A percentile compares a stretch with the other conserved stretches of the same genome.
phyloP scores from a whole-genome alignment of 2,888 invertebrate species.

The Mythimna lalbum region DNA sequence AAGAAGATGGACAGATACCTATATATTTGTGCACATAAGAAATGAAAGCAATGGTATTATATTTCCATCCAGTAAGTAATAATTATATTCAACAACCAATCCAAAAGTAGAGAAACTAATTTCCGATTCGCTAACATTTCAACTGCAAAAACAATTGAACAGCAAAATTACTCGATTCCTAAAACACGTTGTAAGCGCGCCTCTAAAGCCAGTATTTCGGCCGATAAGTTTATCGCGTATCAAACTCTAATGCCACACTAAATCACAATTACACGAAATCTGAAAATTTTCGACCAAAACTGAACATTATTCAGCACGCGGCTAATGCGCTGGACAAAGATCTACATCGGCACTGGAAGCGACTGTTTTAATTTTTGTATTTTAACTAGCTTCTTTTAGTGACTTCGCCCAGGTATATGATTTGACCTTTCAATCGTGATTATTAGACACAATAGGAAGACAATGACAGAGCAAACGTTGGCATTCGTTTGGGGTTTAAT shows the following conservation, averaged over 20 bases:
- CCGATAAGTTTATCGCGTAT: constrained; percentile 86
- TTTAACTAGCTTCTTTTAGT: no score
- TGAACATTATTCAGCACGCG: constrained; percentile 81
- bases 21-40: no score
- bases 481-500: no score
- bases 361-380: not conserved
- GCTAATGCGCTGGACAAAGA: constrained; percentile 75
- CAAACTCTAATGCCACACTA: constrained; percentile 80
- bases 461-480: no score
- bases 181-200: constrained; percentile 19
- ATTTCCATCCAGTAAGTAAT: no score
- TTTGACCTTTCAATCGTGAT: no score
- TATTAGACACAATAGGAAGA: no score
- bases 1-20: no score
- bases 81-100: no score
- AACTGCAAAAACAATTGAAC: constrained; percentile 30
- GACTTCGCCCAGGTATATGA: no score
- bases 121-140: constrained; percentile 4
- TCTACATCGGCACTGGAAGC: constrained; percentile 66
- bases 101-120: not conserved
- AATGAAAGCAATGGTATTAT: no score
- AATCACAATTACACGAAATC: constrained; percentile 87
- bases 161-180: constrained; percentile 22
- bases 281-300: constrained; percentile 83
- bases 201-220: constrained; percentile 66